Conservation (phyloP, 2,888 invertebrate genomes). For the Panopea generosa region DNA sequence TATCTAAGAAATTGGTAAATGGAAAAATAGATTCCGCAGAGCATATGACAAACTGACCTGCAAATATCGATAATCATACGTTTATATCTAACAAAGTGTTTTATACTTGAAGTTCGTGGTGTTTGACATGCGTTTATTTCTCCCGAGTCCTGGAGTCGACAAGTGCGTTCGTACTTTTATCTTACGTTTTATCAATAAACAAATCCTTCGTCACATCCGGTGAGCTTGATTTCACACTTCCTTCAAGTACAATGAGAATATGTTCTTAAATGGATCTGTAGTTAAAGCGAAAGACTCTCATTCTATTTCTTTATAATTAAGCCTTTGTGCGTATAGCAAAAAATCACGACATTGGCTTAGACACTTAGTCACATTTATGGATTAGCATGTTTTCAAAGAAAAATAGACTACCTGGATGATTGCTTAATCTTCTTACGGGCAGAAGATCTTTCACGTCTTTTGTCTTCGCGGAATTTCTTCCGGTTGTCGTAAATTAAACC, state of each 20-base stretch:
- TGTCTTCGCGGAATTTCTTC: conserved; percentile 47
- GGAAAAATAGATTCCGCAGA: no score
- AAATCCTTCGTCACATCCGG: conserved; percentile 42
- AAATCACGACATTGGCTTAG: conserved; percentile 41
- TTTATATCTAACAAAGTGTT: no score
- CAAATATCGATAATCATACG: no score
- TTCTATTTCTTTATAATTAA: neutral
- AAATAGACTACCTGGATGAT: conserved; percentile 31
- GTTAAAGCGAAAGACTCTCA: neutral
- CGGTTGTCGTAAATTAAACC: conserved; percentile 59
- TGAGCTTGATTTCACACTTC: conserved; percentile 33
- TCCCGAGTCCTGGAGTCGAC: no score
- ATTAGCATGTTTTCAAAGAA: conserved; percentile 50
- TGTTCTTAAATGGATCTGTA: conserved; percentile 1
- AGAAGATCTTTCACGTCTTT: conserved; percentile 49
- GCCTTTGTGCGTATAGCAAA: neutral
- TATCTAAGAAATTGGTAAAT: no score
- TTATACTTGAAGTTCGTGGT: no score
- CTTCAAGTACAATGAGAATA: conserved; percentile 5
- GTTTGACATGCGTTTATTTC: no score
- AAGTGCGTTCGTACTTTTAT: neutral
- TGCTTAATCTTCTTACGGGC: conserved; percentile 57
- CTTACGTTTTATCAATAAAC: conserved; percentile 21
- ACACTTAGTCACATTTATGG: conserved; percentile 61
- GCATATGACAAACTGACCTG: no score